phyloP scores from a whole-genome alignment of 1,140 invertebrate species.

The Lysiphlebus fabarum region DNA sequence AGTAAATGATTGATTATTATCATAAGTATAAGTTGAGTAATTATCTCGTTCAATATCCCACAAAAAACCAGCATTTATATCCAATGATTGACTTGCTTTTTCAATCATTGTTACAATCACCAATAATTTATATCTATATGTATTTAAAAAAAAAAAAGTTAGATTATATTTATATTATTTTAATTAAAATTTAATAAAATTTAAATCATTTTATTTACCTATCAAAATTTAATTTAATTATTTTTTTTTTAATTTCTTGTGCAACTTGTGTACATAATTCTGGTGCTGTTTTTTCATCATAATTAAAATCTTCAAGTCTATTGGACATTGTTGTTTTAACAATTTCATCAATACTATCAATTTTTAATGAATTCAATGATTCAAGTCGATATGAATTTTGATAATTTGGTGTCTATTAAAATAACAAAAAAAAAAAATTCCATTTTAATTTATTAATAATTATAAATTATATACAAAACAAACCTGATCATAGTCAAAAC shows the following conservation, averaged over 20 bases:
- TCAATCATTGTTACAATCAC: slow-evolving; percentile 44
- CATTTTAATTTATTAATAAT: background rate
- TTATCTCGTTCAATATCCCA: slow-evolving; percentile 46
- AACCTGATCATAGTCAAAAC: slow-evolving; percentile 34
- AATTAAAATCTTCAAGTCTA: slow-evolving; percentile 49
- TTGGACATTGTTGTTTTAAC: slow-evolving; percentile 48
- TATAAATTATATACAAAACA: slow-evolving; percentile 11
- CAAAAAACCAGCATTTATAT: slow-evolving; percentile 38
- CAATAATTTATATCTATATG: slow-evolving; percentile 46
- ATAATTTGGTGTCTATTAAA: slow-evolving; percentile 43
- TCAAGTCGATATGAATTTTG: slow-evolving; percentile 56
- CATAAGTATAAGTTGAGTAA: slow-evolving; percentile 40
- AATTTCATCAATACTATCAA: slow-evolving; percentile 52
- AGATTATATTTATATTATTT: slow-evolving; percentile 5
- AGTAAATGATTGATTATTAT: slow-evolving; percentile 38
- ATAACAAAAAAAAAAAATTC: slow-evolving; percentile 5
- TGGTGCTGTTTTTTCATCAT: slow-evolving; percentile 46
- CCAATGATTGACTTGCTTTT: slow-evolving; percentile 43
- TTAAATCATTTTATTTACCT: slow-evolving; percentile 41
- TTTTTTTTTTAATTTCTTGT: slow-evolving; percentile 46
- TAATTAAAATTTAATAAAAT: slow-evolving; percentile 9
- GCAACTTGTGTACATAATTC: slow-evolving; percentile 49
- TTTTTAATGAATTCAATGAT: slow-evolving; percentile 53
- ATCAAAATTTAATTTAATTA: slow-evolving; percentile 54
- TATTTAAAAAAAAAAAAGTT: slow-evolving; percentile 20